Conservation (phyloP, 2,888 invertebrate species). For the Mamestra brassicae region DNA sequence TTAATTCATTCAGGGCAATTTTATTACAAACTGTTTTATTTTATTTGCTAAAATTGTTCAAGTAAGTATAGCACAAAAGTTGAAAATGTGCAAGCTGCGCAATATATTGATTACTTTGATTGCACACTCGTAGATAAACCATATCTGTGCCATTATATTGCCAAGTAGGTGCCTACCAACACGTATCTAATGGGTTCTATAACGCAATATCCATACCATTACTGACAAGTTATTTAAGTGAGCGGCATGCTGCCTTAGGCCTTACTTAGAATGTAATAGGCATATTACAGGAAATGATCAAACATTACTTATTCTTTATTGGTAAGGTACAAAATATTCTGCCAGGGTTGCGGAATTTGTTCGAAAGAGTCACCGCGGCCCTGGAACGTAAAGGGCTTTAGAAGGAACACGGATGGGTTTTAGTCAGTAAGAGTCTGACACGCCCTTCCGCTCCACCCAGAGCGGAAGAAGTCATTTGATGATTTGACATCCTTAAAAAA, state of each 20-base stretch:
- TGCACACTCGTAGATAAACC: constrained; percentile 31
- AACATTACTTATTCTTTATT: constrained; percentile 4
- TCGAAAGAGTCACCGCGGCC: too few relatives aligned
- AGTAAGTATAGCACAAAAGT: neutral
- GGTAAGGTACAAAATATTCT: neutral
- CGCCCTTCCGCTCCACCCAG: too few relatives aligned
- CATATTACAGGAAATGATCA: constrained; percentile 35
- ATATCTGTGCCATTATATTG: constrained; percentile 24
- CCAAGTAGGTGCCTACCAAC: constrained; percentile 1
- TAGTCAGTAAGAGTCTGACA: too few relatives aligned
- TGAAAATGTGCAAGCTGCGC: constrained; percentile 1
- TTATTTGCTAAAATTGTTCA: too few relatives aligned
- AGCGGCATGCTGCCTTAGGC: constrained; percentile 14
- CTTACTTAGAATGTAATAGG: constrained; percentile 24
- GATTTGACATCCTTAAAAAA: too few relatives aligned
- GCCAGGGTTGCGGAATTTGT: too few relatives aligned
- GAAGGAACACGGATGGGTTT: too few relatives aligned
- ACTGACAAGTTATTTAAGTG: constrained; percentile 42
- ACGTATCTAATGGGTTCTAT: constrained; percentile 29
- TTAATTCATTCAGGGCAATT: too few relatives aligned
- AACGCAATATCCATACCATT: constrained; percentile 54
- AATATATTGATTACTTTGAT: constrained; percentile 35
- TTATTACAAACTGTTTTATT: too few relatives aligned
- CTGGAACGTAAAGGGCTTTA: too few relatives aligned
- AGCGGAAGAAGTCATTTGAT: too few relatives aligned